phyloP scores from a whole-genome alignment of 2,888 invertebrate species.

The Sarcophaga carnaria region DNA sequence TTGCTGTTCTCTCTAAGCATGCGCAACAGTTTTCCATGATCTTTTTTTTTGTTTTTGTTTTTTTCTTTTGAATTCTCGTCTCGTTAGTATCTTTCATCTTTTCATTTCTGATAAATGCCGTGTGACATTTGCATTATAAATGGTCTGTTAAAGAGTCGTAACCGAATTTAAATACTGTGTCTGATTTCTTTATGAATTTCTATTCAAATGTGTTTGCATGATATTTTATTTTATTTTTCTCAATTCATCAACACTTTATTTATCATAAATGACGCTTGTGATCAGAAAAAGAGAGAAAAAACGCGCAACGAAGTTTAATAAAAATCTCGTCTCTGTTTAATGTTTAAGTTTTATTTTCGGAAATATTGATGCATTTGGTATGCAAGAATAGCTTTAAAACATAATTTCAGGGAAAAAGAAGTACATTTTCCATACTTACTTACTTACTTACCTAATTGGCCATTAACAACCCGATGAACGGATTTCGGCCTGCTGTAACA shows the following conservation, averaged over 20 bases:
- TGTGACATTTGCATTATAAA: slow-evolving; percentile 64
- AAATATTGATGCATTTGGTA: too few species aligned
- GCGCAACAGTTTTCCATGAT: slow-evolving; percentile 16
- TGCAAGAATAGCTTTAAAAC: too few species aligned
- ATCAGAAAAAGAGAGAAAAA: slow-evolving; percentile 38
- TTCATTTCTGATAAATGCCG: slow-evolving; percentile 41
- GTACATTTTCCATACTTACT: too few species aligned
- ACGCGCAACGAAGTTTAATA: too few species aligned
- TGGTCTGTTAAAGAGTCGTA: slow-evolving; percentile 62
- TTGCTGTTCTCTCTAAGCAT: slow-evolving; percentile 49
- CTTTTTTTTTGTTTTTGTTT: too few species aligned
- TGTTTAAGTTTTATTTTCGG: too few species aligned
- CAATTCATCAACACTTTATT: slow-evolving; percentile 68
- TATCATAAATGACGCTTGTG: slow-evolving; percentile 58
- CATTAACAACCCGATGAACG: too few species aligned
- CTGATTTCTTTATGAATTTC: neutral
- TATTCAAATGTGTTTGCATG: neutral
- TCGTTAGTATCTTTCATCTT: neutral
- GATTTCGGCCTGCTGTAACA: too few species aligned
- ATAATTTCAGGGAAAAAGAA: too few species aligned
- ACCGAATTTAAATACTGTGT: slow-evolving; percentile 38
- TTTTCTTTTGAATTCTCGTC: neutral
- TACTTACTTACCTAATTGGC: too few species aligned
- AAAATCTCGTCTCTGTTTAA: too few species aligned
- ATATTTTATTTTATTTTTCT: slow-evolving; percentile 24